Conservation (phyloP, 2,113 vertebrate species). For the Phalacrocorax brasilianus region DNA sequence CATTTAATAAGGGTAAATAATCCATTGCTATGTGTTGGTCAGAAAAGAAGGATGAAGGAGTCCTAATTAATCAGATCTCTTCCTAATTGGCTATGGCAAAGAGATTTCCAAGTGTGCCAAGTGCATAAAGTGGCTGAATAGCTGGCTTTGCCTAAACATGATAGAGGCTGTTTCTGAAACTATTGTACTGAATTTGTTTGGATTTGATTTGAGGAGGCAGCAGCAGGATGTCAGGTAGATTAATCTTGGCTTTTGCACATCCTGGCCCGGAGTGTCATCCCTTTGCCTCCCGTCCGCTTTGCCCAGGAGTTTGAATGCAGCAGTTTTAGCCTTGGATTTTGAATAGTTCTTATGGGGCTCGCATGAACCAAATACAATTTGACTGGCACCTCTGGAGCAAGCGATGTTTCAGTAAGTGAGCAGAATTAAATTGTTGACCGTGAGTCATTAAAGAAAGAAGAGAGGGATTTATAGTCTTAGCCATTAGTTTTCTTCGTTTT, state of each 20-base stretch:
- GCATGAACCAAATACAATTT: neutral
- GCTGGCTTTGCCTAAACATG: neutral
- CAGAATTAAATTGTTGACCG: neutral
- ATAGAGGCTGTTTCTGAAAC: neutral
- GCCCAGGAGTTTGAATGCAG: neutral
- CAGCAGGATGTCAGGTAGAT: slow-evolving; percentile 13
- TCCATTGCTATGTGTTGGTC: neutral
- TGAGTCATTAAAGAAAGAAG: neutral
- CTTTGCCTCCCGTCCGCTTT: neutral
- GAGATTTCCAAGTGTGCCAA: neutral
- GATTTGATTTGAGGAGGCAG: neutral
- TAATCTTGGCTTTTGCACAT: neutral
- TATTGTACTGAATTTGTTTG: neutral
- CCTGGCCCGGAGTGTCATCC: neutral
- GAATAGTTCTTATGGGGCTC: neutral
- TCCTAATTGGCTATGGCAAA: slow-evolving; percentile 30
- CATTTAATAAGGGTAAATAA: neutral
- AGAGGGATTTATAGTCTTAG: neutral
- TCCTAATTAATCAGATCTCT: slow-evolving; percentile 48
- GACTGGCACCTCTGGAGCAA: neutral
- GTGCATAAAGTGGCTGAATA: neutral
- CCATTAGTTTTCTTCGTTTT: neutral
- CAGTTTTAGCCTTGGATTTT: neutral
- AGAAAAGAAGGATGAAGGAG: neutral
- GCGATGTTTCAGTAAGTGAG: neutral